Evolutionary conservation across 2,113 vertebrate species (phyloP).

Genomic region (Ceyx cyanopectus): DNA sequence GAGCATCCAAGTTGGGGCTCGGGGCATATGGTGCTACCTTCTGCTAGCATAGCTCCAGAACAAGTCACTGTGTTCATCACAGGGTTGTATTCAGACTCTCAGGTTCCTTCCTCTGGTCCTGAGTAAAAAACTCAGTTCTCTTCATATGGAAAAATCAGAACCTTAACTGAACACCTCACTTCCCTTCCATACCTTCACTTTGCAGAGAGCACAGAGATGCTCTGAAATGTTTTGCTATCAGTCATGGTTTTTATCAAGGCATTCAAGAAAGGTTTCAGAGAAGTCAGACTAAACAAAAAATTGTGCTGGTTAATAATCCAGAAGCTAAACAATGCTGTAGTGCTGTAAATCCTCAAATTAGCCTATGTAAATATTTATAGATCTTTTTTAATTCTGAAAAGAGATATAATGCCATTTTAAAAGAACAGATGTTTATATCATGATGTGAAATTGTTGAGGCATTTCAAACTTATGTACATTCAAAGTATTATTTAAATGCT

Average conservation of each 20-base stretch:
- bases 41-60: constrained; percentile 87
- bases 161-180: neutral
- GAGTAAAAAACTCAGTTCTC: neutral
- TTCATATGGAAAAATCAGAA: neutral
- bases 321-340: neutral
- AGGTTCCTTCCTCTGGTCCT: constrained; percentile 80
- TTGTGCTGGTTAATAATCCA: neutral
- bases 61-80: constrained; percentile 81
- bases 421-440: neutral
- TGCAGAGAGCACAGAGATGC: neutral
- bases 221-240: neutral
- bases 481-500: neutral
- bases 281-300: constrained; percentile 36
- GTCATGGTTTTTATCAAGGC: neutral
- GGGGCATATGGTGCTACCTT: constrained; percentile 92
- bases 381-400: neutral
- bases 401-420: neutral
- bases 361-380: neutral
- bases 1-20: constrained; percentile 90
- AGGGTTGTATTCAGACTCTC: constrained; percentile 80
- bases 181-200: neutral
- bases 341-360: neutral
- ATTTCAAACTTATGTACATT: neutral
- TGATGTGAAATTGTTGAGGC: neutral
- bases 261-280: neutral